Evolutionary conservation across 2,888 invertebrate genomes (phyloP).

Genomic region (Gymnosoma rotundatum): DNA sequence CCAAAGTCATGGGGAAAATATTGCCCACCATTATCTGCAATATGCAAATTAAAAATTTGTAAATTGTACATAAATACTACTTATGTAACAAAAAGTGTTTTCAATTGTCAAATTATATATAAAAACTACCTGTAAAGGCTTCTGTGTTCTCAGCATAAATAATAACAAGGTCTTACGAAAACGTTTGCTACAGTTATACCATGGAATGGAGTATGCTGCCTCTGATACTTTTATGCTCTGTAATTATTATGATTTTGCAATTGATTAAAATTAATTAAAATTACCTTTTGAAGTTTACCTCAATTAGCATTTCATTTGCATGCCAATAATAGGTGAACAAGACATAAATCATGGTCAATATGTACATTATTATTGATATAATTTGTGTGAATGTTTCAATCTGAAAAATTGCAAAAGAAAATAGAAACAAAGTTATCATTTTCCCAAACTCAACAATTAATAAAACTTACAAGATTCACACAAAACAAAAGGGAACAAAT

Average conservation of each 20-base stretch:
- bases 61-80: conserved; percentile 6
- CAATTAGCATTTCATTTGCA: conserved; percentile 78
- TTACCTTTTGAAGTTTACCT: conserved; percentile 73
- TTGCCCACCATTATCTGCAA: conserved; percentile 75
- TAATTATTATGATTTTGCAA: conserved; percentile 24
- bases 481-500: conserved; percentile 78
- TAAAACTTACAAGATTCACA: conserved; percentile 76
- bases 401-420: conserved; percentile 44
- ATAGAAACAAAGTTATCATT: not conserved
- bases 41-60: conserved; percentile 4
- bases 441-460: not conserved
- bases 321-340: conserved; percentile 80
- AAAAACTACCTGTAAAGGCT: conserved; percentile 75
- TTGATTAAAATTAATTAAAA: conserved; percentile 20
- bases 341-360: conserved; percentile 78
- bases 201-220: conserved; percentile 78
- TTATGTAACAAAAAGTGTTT: too few species aligned
- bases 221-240: conserved; percentile 77
- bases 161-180: conserved; percentile 76
- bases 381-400: conserved; percentile 73
- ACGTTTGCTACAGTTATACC: conserved; percentile 75
- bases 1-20: conserved; percentile 77
- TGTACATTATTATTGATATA: conserved; percentile 76
- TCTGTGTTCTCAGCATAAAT: conserved; percentile 77
- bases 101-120: too few species aligned